Conservation (phyloP, 2,888 invertebrate species). For the Aricia artaxerxes region DNA sequence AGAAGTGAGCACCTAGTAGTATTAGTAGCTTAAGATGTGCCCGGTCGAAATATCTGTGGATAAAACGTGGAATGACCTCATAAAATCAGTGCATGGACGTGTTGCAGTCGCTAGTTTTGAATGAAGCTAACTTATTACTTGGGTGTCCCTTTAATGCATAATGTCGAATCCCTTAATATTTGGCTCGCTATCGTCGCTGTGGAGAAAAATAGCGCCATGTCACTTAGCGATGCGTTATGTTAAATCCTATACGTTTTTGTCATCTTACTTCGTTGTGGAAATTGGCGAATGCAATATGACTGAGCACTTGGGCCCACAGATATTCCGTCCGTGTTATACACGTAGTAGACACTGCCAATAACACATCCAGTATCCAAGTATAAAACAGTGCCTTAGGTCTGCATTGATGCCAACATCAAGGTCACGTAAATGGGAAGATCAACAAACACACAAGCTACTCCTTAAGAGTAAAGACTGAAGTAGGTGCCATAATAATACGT, state of each 20-base stretch:
- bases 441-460: neutral
- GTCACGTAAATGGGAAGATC: neutral
- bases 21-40: neutral
- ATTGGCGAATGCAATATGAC: too few relatives aligned
- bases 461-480: constrained; percentile 11
- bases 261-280: too few relatives aligned
- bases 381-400: neutral
- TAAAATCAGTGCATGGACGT: too few relatives aligned
- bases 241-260: too few relatives aligned
- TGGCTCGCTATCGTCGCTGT: too few relatives aligned
- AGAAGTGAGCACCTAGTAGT: constrained; percentile 85
- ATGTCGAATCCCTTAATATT: too few relatives aligned
- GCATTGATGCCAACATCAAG: neutral
- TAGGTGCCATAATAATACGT: constrained; percentile 6
- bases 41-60: neutral
- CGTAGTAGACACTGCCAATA: neutral
- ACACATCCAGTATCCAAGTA: neutral
- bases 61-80: neutral
- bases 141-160: too few relatives aligned
- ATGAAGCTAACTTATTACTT: too few relatives aligned
- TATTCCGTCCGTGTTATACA: neutral
- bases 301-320: neutral
- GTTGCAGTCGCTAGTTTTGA: too few relatives aligned
- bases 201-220: too few relatives aligned
- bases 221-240: too few relatives aligned